Base-by-base conservation (phyloP, 2,888 invertebrate species). In the Dryobotodes eremita region DNA sequence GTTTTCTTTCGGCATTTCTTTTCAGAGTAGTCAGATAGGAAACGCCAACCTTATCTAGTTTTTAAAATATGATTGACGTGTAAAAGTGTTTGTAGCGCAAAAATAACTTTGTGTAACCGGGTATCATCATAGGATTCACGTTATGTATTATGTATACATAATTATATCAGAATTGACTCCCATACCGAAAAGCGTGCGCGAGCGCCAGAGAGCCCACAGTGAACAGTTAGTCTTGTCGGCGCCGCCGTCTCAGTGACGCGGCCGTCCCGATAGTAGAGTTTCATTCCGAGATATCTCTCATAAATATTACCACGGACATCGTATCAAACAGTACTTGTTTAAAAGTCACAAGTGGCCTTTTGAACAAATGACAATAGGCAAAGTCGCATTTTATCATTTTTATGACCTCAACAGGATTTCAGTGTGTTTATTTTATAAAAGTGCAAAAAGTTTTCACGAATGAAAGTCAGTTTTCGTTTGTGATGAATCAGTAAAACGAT, bases 361-460 rank as follows among this genome's bases (percentile, higher is more conserved):
- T 55, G 8, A 2, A 31, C 36, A 36, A n/a, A 70, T 6, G 3
- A 55, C 31, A 55, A 10, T 31, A 23, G 5, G 50, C 31, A 31
- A 48, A 57, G 31, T 23, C 42, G 42, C 42, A 42, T 42, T 42
- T 42, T 42, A 42, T 42, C 15, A 69, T 15, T 31, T 50, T 23
- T 70, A 62, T 62, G 20, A 20, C 11, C n/a, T 36, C 36, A 70
- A 42, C 50, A 42, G 70, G 53, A 76, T 55, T 76, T 13, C 76
- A 76, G 79, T 79, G 76, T 53, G 15, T 77, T 77, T 11, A 31
- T 50, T 8, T 17, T 3, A 31, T 36, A 31, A 5, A 61, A 53
- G 42, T 71, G 81, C 31, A 31, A 79, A 23, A 46, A 17, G 31
- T 48, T 69, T n/a, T 23, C 2, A 53, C 10, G 20, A 7, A 26